Base-by-base conservation (phyloP, 2,113 vertebrate species). In the Periophthalmodon schlosseri region DNA sequence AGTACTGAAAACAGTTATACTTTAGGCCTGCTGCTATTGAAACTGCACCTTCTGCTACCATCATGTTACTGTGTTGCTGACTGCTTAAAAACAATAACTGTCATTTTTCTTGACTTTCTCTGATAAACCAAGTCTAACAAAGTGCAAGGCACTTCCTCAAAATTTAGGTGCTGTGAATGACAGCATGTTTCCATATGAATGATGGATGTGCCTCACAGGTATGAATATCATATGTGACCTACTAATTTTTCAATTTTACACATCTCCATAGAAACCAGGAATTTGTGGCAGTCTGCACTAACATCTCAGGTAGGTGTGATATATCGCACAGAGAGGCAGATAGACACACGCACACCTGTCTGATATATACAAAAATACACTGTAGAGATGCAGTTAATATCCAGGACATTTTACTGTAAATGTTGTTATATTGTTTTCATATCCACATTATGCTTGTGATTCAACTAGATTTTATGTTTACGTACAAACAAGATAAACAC, bases 231-330 rank as follows among this genome's bases (percentile, higher is more conserved):
- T 23, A 83, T 52, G 49, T n/a, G 13, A 63, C 72, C 44, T 68
- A 77, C 70, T 57, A 63, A 72, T 23, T 58, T 57, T 21, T 63
- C 39, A 67, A 46, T 50, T 72, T 77, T 20, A 52, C 77, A 63
- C 74, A 68, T 85, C 65, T 58, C 81, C 80, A 74, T 49, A 82
- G 79, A 79, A 87, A 86, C 77, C 79, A 67, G 61, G 76, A 82
- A 89, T 88, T 81, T 81, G 75, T 78, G 34, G 84, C 65, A 46
- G 75, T 28, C 57, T 11, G 57, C 57, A 58, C 21, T 58, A 28
- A 60, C 72, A 60, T 87, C 57, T 50, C 89, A 87, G 75, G 77
- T 74, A 57, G 24, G 84, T 89, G 91, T 69, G 79, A 91, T 80
- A 90, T 85, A 79, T 91, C 82, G 46, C 91, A 67, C 64, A 70